Conservation (phyloP, 2,888 invertebrate genomes). For the Protonemura montana region DNA sequence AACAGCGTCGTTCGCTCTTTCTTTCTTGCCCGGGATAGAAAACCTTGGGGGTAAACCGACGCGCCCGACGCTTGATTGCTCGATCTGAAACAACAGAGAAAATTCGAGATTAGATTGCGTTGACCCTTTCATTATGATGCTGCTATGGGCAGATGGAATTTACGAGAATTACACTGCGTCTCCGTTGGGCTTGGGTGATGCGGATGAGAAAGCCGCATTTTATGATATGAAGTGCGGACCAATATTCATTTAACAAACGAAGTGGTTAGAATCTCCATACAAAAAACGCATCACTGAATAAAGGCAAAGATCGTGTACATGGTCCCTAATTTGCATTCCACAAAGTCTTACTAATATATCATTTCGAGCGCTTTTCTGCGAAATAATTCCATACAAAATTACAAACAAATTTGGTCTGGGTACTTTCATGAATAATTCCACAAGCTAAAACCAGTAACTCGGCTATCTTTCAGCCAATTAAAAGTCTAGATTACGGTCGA, state of each 20-base stretch:
- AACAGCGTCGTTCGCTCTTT: background rate
- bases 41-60: background rate
- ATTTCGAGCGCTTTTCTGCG: background rate
- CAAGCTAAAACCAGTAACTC: background rate
- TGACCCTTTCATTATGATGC: slow-evolving; percentile 12
- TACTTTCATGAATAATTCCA: background rate
- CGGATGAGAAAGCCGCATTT: background rate
- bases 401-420: background rate
- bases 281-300: background rate
- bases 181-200: background rate
- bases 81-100: slow-evolving; percentile 12
- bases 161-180: background rate
- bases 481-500: background rate
- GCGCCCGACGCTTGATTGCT: background rate
- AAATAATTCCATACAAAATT: background rate
- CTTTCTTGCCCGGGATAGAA: background rate
- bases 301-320: background rate
- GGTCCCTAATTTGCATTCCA: background rate
- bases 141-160: background rate
- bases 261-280: background rate
- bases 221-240: background rate
- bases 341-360: background rate
- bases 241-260: background rate
- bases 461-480: background rate
- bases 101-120: slow-evolving; percentile 12